Percentiles rank a stretch among this genome's conserved stretches.
These are phyloP conservation scores for Caenorhabditis wallacei DNA, from an alignment of 2,888 invertebrate genomes.

Conservation along the genomic window DNA sequence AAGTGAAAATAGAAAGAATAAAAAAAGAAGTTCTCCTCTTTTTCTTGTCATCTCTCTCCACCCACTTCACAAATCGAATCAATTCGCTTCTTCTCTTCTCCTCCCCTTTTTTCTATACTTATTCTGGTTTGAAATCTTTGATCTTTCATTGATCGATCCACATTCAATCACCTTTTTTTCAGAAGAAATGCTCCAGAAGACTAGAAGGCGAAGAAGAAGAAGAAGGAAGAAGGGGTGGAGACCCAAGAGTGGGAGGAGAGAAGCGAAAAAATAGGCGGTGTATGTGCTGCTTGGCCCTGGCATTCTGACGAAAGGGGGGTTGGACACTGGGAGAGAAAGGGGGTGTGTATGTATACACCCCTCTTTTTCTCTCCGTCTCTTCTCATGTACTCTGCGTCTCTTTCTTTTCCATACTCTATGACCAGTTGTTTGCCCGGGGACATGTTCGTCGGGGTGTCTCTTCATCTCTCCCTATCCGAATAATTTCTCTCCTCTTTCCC, in stretches of 20 bases:
- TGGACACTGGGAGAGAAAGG: neutral
- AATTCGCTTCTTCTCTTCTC: conserved; percentile 3
- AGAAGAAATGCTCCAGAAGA: conserved; percentile 1
- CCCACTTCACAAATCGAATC: conserved; percentile 34
- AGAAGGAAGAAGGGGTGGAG: conserved; percentile 24
- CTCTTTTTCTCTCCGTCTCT: conserved; percentile 8
- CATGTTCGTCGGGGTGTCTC: neutral
- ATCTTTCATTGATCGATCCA: conserved; percentile 4
- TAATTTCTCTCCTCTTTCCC: conserved; percentile 3
- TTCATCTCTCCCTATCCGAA: neutral
- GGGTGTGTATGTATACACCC: conserved; percentile 17
- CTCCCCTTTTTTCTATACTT: neutral
- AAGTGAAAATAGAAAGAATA: neutral
- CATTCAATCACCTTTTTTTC: neutral
- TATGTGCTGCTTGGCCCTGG: neutral
- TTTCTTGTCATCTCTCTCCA: neutral
- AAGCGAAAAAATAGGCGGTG: neutral
- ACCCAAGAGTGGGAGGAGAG: conserved; percentile 13
- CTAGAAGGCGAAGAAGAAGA: neutral
- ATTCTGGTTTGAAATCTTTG: conserved; percentile 1
- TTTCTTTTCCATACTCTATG: conserved; percentile 13
- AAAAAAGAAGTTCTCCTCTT: neutral
- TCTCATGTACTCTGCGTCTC: conserved; percentile 20
- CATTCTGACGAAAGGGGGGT: neutral
- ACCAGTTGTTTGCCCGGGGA: conserved; percentile 1